Conservation (phyloP, 2,113 vertebrate genomes). For the Crotalus tigris region DNA sequence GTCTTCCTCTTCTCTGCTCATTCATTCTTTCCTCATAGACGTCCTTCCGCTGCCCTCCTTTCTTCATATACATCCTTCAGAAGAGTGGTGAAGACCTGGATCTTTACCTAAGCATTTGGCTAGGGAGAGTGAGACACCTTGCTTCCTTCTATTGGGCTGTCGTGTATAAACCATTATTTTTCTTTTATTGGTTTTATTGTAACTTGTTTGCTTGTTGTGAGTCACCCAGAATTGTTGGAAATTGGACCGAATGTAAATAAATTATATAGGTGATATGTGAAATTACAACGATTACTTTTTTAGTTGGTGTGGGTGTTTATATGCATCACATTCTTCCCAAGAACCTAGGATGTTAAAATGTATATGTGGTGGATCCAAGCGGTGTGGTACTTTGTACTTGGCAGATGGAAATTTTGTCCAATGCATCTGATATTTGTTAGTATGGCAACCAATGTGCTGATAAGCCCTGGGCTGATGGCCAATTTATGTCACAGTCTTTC, state of each 20-base stretch:
- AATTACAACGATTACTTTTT: not conserved
- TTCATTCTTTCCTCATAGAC: not conserved
- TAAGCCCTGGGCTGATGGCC: not conserved
- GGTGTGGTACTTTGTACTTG: too few species aligned
- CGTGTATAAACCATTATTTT: not conserved
- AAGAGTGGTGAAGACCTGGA: not conserved
- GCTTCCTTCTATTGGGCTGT: not conserved
- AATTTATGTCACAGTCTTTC: not conserved
- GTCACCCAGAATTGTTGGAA: not conserved
- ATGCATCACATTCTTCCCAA: too few species aligned
- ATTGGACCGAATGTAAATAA: not conserved
- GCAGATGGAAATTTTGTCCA: not conserved
- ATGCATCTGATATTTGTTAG: not conserved
- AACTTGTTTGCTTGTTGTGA: not conserved
- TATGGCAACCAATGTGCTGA: not conserved
- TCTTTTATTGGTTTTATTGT: not conserved
- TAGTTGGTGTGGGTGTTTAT: not conserved
- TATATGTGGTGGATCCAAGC: not conserved
- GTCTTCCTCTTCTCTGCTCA: not conserved
- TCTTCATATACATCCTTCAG: not conserved
- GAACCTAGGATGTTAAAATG: not conserved
- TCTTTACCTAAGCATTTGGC: not conserved
- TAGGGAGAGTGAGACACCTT: not conserved
- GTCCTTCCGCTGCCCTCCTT: not conserved
- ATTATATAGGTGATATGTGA: not conserved